These are phyloP conservation scores for Xyliphius kryptos DNA, from an alignment of 2,113 vertebrate genomes.

Conservation along the genomic window DNA sequence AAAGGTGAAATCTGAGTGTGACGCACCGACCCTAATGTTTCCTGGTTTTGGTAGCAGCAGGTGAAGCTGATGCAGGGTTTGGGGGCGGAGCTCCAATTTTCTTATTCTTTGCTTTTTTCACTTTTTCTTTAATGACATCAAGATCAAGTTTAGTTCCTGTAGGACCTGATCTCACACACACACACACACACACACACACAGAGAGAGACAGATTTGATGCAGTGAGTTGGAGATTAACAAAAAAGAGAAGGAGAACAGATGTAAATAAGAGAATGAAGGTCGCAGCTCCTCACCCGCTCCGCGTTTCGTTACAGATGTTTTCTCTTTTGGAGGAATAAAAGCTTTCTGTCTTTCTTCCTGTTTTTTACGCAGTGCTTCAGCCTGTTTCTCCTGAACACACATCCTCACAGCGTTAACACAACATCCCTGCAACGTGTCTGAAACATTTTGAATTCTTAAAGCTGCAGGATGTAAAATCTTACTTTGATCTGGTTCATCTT, in stretches of 20 bases:
- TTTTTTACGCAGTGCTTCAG: slow-evolving; percentile 76
- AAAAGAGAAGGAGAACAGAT: background rate
- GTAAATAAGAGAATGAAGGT: background rate
- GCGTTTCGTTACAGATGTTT: slow-evolving; percentile 67
- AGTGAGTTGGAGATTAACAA: background rate
- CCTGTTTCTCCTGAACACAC: slow-evolving; percentile 77
- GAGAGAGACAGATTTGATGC: background rate
- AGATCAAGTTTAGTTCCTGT: slow-evolving; percentile 82
- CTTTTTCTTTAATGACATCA: slow-evolving; percentile 84
- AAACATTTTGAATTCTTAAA: too few species aligned
- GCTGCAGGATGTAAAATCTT: background rate
- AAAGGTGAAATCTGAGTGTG: too few species aligned
- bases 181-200: background rate
- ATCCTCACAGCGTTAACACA: background rate
- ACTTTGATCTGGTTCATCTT: slow-evolving; percentile 73
- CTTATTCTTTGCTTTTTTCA: slow-evolving; percentile 87
- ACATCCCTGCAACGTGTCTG: background rate
- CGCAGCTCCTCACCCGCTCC: slow-evolving; percentile 67
- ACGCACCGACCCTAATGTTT: background rate
- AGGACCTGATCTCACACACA: slow-evolving; percentile 57
- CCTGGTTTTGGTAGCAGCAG: slow-evolving; percentile 38
- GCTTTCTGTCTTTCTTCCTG: slow-evolving; percentile 90
- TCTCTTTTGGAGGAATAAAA: slow-evolving; percentile 94
- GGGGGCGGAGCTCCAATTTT: slow-evolving; percentile 79
- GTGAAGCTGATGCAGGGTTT: slow-evolving; percentile 60